Percentiles rank a stretch among this genome's conserved stretches.
phyloP scores from a whole-genome alignment of 1,140 invertebrate species.

The Paracyclopina nana region DNA sequence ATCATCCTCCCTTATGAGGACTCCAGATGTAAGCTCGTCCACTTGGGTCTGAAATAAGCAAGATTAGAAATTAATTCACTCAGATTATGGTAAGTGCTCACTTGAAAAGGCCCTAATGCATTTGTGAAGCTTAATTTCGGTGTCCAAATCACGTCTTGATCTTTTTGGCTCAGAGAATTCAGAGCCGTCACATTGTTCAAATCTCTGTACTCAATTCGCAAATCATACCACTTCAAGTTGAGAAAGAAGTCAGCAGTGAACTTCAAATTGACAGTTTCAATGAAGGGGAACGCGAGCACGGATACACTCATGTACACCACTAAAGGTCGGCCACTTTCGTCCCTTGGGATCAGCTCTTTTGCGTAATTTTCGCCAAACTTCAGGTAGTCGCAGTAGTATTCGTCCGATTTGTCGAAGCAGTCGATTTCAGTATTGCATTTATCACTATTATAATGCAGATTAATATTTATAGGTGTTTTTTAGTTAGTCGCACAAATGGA shows the following conservation, averaged over 20 bases:
- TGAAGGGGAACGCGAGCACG: background rate
- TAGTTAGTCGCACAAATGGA: background rate
- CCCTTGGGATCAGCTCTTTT: background rate
- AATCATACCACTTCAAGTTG: constrained; percentile 8
- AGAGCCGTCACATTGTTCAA: constrained; percentile 9
- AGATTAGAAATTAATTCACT: background rate
- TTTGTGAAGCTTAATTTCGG: constrained; percentile 11
- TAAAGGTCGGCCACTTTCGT: background rate
- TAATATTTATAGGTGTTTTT: background rate
- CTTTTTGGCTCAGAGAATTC: constrained; percentile 9
- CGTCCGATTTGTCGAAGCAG: constrained; percentile 13
- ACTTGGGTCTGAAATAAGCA: background rate
- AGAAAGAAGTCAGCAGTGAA: background rate
- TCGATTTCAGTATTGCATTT: constrained; percentile 9
- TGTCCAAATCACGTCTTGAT: constrained; percentile 10
- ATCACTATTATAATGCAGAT: background rate
- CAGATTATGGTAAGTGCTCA: background rate
- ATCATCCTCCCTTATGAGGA: constrained; percentile 4
- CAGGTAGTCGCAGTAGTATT: constrained; percentile 14
- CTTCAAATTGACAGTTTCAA: background rate
- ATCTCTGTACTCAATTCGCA: constrained; percentile 4
- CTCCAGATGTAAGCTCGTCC: constrained; percentile 4
- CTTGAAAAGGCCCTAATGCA: constrained; percentile 14
- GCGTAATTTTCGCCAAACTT: constrained; percentile 8
- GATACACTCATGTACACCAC: background rate